Conservation (phyloP, 1,140 invertebrate genomes). For the Andrena cerasifolii region DNA sequence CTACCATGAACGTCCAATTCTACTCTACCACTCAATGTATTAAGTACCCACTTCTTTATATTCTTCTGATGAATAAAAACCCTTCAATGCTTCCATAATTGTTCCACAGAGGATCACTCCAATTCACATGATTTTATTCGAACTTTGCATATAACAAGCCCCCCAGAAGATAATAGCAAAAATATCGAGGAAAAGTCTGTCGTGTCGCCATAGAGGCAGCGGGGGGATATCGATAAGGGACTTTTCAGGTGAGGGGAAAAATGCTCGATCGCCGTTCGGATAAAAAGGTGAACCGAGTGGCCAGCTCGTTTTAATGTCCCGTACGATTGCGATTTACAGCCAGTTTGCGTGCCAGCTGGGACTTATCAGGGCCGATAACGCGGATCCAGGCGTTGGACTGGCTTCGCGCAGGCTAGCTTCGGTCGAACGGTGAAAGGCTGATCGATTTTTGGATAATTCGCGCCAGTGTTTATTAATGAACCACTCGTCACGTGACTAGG, state of each 20-base stretch:
- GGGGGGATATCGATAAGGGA: neutral
- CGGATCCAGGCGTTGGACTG: conserved; percentile 13
- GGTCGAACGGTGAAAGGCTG: neutral
- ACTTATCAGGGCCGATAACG: conserved; percentile 29
- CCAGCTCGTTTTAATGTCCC: conserved; percentile 45
- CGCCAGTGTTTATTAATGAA: conserved; percentile 6
- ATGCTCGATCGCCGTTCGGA: conserved; percentile 29
- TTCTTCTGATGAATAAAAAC: no score
- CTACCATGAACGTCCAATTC: no score
- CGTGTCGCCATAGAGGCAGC: no score
- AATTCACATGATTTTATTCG: no score
- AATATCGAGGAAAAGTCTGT: no score
- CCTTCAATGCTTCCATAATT: no score
- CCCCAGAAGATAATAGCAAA: no score
- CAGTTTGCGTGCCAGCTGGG: neutral
- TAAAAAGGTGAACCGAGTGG: conserved; percentile 35
- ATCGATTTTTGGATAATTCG: conserved; percentile 8
- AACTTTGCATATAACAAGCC: no score
- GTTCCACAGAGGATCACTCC: no score
- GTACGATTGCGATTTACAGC: conserved; percentile 45
- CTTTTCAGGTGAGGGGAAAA: conserved; percentile 2
- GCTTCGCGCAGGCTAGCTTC: neutral
- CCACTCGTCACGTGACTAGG: neutral
- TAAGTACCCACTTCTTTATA: no score
- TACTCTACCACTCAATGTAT: no score